Evolutionary conservation across 1,140 invertebrate species (phyloP), one percentile per base, ranked within the genome.

Genomic region (Stenopsyche tienmushanensis): DNA sequence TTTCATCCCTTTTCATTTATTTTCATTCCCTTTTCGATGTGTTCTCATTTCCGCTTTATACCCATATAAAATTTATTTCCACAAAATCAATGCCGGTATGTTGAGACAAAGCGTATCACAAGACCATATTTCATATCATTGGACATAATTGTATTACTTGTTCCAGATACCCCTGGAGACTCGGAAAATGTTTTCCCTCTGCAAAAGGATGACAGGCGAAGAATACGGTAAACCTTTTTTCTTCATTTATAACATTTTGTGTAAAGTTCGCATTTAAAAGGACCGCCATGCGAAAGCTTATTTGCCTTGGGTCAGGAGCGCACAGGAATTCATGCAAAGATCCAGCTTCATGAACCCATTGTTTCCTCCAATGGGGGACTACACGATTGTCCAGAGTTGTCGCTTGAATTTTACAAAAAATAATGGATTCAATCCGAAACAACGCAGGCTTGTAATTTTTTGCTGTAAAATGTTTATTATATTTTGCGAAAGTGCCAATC

Each of bases 131-230:
- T 54, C 26, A 29, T 54, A 54, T 29, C 52, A 34, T 23, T 17
- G 49, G 49, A 55, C 39, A 57, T 42, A 57, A 57, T 42, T 57
- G 34, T 57, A 57, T 57, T 44, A 5, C 39, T 57, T 57, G 54
- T 57, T 57, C 44, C 54, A 57, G 54, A 57, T 57, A 42, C 54
- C 54, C n/a, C 23, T 1, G 26, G 25, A 25, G 47, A 41, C 47
- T 1, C 26, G 44, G 49, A 63, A 63, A 53, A 63, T 63, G 60
- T 63, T 63, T 53, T 63, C 60, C 9, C 60, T 63, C 47, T 63
- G 60, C 60, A 63, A 63, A 63, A 50, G 60, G 47, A 63, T 63
- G 60, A 63, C 60, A 24, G 60, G 45, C 21, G 60, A 63, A 53
- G 60, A 63, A 63, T 63, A 63, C 47, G 60, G 60, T 63, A 41